Percentiles rank a stretch among this genome's conserved stretches.
Conservation (phyloP, 2,888 invertebrate genomes). For the Chymomyza amoena region DNA sequence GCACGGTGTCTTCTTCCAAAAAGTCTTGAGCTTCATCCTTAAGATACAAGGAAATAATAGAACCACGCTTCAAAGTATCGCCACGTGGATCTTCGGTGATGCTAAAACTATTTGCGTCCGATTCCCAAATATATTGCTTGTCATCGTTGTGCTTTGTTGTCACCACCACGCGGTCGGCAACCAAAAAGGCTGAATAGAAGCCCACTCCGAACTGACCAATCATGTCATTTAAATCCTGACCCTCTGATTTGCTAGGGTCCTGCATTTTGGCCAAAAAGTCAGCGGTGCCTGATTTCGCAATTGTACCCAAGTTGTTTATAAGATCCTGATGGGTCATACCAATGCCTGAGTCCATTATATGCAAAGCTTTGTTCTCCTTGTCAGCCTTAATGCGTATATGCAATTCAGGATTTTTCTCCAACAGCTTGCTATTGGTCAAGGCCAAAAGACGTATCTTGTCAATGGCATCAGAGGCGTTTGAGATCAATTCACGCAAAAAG, state of each 20-base stretch:
- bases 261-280: conserved; percentile 96
- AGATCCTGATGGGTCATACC: conserved; percentile 98
- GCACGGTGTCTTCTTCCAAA: conserved; percentile 94
- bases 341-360: conserved; percentile 97
- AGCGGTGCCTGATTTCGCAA: conserved; percentile 98
- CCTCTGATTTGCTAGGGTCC: conserved; percentile 79
- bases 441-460: conserved; percentile 98
- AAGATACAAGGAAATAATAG: conserved; percentile 90
- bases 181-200: conserved; percentile 98
- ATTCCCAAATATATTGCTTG: conserved; percentile 98
- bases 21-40: conserved; percentile 99
- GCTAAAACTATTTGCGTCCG: conserved; percentile 93
- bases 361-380: conserved; percentile 92
- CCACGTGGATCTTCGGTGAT: conserved; percentile 97
- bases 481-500: conserved; percentile 97
- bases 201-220: conserved; percentile 99
- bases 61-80: conserved; percentile 92
- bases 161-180: conserved; percentile 97
- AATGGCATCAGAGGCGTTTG: conserved; percentile 98
- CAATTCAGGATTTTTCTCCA: conserved; percentile 89
- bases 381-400: conserved; percentile 95
- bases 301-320: conserved; percentile 97
- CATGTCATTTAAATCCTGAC: conserved; percentile 94
- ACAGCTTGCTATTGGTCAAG: conserved; percentile 89
- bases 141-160: conserved; percentile 97